Conservation (phyloP, 2,888 invertebrate genomes). For the Trichopoda pennipes region DNA sequence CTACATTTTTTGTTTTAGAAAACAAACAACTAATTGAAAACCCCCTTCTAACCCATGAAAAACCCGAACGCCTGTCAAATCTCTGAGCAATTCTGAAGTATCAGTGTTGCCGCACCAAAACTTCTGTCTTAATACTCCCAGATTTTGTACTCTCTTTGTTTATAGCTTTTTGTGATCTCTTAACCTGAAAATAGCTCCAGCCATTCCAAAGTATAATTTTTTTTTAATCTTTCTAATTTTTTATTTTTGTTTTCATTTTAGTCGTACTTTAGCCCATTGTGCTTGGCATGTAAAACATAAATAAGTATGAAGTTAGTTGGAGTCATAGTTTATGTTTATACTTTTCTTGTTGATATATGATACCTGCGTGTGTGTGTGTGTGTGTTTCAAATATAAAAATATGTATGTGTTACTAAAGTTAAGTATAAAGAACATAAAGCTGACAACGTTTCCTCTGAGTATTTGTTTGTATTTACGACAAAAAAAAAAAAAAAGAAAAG, state of each 20-base stretch:
- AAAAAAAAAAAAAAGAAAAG: neutral
- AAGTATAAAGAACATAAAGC: conserved; percentile 55
- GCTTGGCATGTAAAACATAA: conserved; percentile 1
- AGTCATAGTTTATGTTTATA: conserved; percentile 48
- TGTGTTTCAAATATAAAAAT: conserved; percentile 4
- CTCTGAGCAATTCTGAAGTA: too few species aligned
- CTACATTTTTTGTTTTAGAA: too few species aligned
- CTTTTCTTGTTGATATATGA: conserved; percentile 45
- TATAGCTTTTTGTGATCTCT: too few species aligned
- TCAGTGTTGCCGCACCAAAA: too few species aligned
- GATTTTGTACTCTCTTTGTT: too few species aligned
- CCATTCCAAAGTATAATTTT: too few species aligned
- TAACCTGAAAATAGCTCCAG: too few species aligned
- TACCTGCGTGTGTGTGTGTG: neutral
- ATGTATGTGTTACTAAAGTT: conserved; percentile 15
- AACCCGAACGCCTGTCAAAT: too few species aligned
- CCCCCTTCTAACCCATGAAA: too few species aligned
- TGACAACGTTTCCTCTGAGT: conserved; percentile 56
- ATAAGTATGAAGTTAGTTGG: conserved; percentile 37
- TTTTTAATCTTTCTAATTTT: too few species aligned
- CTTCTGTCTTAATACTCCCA: too few species aligned
- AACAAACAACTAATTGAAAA: too few species aligned
- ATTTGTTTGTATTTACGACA: conserved; percentile 31
- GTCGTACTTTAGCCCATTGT: neutral
- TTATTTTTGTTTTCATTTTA: neutral